Base-by-base conservation (phyloP, 2,888 invertebrate species). In the Autographa gamma region DNA sequence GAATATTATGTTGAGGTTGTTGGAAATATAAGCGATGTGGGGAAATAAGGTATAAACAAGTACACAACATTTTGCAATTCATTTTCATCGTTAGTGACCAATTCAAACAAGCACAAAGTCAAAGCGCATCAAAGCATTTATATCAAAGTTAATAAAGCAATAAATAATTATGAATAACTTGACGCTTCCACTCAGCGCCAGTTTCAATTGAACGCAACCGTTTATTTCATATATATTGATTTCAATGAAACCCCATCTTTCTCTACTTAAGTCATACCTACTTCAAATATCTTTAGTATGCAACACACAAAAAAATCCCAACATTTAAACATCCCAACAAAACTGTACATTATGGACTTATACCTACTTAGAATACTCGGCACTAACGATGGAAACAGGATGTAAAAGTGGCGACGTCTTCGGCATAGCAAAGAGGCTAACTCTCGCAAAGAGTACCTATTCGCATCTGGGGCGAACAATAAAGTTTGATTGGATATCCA, bases 401-500 rank as follows among this genome's bases (percentile, higher is more conserved):
- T 83, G 76, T 80, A 71, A 73, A 74, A 81, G 73, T 69, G 68
- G 60, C 63, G 70, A 74, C 76, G 52, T 76, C 74, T 76, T 71
- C 13, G 41, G 83, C 71, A 82, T 83, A 79, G 72, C 68, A 76
- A 78, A 74, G 38, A 72, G 66, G 67, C 43, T 63, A 66, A 71
- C 74, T 71, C 69, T 60, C 65, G 69, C 71, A 66, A 83, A 80
- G 79, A 79, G 80, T 73, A 77, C 77, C 74, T 80, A 65, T 68
- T 79, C 80, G 79, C 81, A 85, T 83, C 85, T 85, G 83, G 73
- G 71, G 77, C 76, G 74, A 75, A 85, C 86, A 86, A 88, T 89
- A 89, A 90, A 90, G 81, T 91, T 90, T 89, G 90, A 91, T 90
- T 91, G 88, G 89, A 86, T 85, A 80, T 82, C 85, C 82, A 70